phyloP scores from a whole-genome alignment of 2,888 invertebrate genomes.

The Disparrhopalites patrizii region DNA sequence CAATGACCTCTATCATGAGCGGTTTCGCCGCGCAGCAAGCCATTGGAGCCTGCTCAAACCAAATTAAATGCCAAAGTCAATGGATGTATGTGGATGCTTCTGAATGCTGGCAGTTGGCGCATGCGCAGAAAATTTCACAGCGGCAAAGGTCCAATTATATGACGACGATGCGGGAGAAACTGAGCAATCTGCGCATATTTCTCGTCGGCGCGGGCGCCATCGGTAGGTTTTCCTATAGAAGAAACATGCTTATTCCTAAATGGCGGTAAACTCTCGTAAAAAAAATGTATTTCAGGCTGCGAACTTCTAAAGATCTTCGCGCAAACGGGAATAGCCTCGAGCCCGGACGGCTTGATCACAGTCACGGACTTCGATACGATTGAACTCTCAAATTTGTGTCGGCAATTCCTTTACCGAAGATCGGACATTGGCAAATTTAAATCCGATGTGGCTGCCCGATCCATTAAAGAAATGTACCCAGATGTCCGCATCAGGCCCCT shows the following conservation, averaged over 20 bases:
- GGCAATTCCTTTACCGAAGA: constrained; percentile 93
- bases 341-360: neutral
- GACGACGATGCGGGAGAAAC: neutral
- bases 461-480: constrained; percentile 62
- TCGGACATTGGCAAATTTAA: constrained; percentile 92
- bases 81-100: neutral
- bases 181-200: neutral
- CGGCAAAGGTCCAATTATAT: neutral
- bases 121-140: neutral
- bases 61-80: neutral
- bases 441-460: constrained; percentile 90
- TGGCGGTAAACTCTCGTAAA: no score
- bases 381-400: constrained; percentile 94
- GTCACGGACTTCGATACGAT: constrained; percentile 99
- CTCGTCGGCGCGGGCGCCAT: neutral
- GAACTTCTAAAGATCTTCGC: neutral
- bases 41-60: neutral
- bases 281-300: neutral
- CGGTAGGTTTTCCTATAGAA: neutral
- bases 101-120: no score
- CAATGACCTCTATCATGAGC: neutral
- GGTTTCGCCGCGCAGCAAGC: neutral
- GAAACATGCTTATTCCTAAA: no score
- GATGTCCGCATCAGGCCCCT: neutral
- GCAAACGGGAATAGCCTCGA: neutral